These are phyloP conservation scores for Phalacrocorax carbo DNA, from an alignment of 2,113 vertebrate genomes.

Conservation along the genomic window DNA sequence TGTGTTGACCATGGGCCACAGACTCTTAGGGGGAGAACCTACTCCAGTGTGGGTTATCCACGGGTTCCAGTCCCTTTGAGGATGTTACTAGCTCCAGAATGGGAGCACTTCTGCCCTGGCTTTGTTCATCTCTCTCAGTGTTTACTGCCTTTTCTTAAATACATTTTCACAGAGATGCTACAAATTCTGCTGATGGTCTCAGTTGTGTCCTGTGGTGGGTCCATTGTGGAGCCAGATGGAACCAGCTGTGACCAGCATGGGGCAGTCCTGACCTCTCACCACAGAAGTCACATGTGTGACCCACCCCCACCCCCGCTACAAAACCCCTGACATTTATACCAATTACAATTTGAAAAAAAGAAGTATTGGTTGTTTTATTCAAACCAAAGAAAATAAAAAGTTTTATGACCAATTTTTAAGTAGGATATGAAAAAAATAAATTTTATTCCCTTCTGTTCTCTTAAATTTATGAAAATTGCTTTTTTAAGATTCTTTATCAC, in stretches of 20 bases:
- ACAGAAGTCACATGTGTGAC: not conserved
- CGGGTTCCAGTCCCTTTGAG: not conserved
- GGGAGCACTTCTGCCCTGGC: not conserved
- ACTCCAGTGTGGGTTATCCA: not conserved
- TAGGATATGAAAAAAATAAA: not conserved
- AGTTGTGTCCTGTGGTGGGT: not conserved
- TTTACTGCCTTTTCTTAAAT: not conserved
- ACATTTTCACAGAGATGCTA: not conserved
- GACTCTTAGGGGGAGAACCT: not conserved
- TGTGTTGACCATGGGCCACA: rapidly evolving
- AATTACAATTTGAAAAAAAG: not conserved
- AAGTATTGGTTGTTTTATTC: not conserved
- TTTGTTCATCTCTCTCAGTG: not conserved
- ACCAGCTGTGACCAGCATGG: not conserved
- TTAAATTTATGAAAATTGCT: not conserved
- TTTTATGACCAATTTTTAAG: not conserved
- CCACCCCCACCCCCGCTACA: rapidly evolving
- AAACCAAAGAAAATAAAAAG: not conserved
- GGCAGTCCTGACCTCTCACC: not conserved
- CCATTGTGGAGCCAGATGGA: not conserved
- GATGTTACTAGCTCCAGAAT: not conserved
- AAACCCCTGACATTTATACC: not conserved
- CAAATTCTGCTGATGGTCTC: not conserved
- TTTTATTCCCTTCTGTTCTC: not conserved
- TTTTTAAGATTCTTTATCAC: not conserved